Conservation (phyloP, 2,113 vertebrate species). For the Alectura lathami region DNA sequence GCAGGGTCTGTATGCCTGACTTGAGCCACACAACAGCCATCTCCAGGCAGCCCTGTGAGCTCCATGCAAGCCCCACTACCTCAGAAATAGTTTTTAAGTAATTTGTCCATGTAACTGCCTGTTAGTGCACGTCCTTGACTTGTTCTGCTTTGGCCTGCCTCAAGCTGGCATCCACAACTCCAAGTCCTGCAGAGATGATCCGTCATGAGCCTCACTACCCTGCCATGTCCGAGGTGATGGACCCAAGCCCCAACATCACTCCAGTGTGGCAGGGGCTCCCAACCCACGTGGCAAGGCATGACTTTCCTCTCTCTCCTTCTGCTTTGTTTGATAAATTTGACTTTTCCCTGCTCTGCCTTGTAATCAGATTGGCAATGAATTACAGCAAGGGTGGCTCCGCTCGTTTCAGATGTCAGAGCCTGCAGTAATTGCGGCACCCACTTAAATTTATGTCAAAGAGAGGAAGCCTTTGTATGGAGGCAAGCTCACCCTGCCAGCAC, state of each 20-base stretch:
- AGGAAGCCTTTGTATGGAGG: neutral
- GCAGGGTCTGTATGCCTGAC: conserved; percentile 22
- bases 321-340: neutral
- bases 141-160: neutral
- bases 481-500: neutral
- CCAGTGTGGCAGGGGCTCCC: neutral
- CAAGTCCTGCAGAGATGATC: neutral
- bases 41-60: neutral
- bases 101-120: neutral
- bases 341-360: neutral
- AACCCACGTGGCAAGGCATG: fast-evolving
- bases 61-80: neutral
- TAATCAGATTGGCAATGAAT: conserved; percentile 2
- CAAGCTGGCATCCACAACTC: neutral
- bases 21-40: neutral
- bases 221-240: neutral
- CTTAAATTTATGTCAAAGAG: neutral
- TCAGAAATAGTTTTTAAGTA: neutral
- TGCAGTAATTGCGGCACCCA: neutral
- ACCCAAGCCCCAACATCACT: neutral
- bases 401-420: conserved; percentile 16
- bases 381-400: neutral
- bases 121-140: fast-evolving
- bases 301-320: neutral
- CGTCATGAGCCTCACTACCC: neutral